A percentile compares a stretch with the other conserved stretches of the same genome.
Conservation (phyloP, 2,888 invertebrate species). For the Scaptomyza caliginosa region DNA sequence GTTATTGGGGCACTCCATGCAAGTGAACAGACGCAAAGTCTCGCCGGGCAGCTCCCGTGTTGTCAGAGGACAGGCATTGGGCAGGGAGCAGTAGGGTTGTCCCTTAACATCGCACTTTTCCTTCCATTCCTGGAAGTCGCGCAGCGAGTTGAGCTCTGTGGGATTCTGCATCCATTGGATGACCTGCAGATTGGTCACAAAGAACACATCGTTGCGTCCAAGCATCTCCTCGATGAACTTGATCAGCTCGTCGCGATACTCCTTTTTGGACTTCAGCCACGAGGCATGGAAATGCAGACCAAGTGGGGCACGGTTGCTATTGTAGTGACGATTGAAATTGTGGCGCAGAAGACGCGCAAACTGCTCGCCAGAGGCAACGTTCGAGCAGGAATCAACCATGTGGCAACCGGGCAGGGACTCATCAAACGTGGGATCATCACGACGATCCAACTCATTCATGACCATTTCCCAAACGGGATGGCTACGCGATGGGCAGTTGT, state of each 20-base stretch:
- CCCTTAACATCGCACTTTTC: slow-evolving; percentile 97
- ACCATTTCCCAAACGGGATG: slow-evolving; percentile 99
- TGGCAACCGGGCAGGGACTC: slow-evolving; percentile 97
- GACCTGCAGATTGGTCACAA: slow-evolving; percentile 95
- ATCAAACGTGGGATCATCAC: slow-evolving; percentile 96
- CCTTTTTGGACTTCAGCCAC: slow-evolving; percentile 97
- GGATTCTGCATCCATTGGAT: slow-evolving; percentile 99
- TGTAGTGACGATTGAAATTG: slow-evolving; percentile 97
- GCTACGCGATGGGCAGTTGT: slow-evolving; percentile 95
- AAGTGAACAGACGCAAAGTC: slow-evolving; percentile 95
- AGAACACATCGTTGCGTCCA: slow-evolving; percentile 94
- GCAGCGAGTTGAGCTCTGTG: slow-evolving; percentile 92
- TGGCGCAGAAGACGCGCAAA: slow-evolving; percentile 94
- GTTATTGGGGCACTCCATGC: slow-evolving; percentile 97
- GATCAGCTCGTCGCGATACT: slow-evolving; percentile 94
- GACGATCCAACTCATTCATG: slow-evolving; percentile 96
- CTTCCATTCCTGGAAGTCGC: slow-evolving; percentile 98
- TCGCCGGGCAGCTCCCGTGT: slow-evolving; percentile 96
- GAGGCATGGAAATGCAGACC: slow-evolving; percentile 97
- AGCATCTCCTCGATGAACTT: slow-evolving; percentile 97
- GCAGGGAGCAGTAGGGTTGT: slow-evolving; percentile 95
- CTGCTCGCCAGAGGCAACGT: slow-evolving; percentile 95
- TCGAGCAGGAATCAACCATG: slow-evolving; percentile 97
- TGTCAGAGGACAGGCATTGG: slow-evolving; percentile 94
- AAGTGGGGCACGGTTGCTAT: slow-evolving; percentile 95